Evolutionary conservation across 1,140 invertebrate genomes (phyloP), one percentile per base, ranked within the genome.

Genomic region (Oscheius sp.): DNA sequence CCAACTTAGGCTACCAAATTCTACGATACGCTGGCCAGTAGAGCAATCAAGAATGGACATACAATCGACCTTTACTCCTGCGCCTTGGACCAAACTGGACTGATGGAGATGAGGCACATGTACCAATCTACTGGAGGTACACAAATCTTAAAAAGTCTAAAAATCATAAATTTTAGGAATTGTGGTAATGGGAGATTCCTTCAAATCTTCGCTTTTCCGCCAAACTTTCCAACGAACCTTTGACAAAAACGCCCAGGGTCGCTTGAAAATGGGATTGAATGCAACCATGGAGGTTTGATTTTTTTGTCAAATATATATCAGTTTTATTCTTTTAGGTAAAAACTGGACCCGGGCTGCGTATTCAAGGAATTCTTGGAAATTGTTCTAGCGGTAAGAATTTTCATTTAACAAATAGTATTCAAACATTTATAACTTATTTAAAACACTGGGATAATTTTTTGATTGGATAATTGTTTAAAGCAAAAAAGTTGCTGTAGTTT

Each of bases 121-220:
- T 92, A 92, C 78, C 98, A 97, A 86, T 91, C 91, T 18, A 99
- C 96, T 52, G 95, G 78, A 59, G 94, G 91, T 92, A 85, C 84
- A 86, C 81, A 66, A 13, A 36, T 13, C 7, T 13, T 55, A 4
- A 26, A 15, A 1, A 68, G 28, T 26, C 26, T 34, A n/a, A 20
- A 34, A 4, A 13, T 20, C 7, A 20, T 20, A 7, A 7, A 55
- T 89, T 79, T 85, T 92, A 52, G 96, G 96, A 13, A 93, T 97
- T 83, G 97, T 99, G 92, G 93, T 99, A 15, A 95, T 99, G 93
- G 95, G 94, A n/a, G 97, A 99, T 85, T 97, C 94, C 0, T 99
- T 99, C 84, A 95, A 97, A 86, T 98, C 96, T 0, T 93, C 93
- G 0, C 87, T 99, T 0, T 99, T 99, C 86, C 97, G 97, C 85